These are phyloP conservation scores for Papilio demoleus DNA, from an alignment of 2,888 invertebrate species.

Conservation along the genomic window DNA sequence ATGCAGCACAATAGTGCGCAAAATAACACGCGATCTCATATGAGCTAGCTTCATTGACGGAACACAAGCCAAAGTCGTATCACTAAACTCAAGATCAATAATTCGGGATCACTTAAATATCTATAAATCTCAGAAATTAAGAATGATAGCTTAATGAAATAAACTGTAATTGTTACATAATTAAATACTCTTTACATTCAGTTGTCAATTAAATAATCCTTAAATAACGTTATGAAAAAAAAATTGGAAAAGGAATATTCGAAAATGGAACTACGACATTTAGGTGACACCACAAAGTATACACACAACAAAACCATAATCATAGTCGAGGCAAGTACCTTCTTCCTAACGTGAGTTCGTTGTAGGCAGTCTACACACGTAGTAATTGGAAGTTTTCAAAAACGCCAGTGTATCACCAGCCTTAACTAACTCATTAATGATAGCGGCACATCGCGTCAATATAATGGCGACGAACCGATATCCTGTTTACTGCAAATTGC, in stretches of 20 bases:
- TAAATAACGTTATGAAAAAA: too few species aligned
- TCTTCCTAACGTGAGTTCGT: too few species aligned
- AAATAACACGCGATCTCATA: constrained; percentile 19
- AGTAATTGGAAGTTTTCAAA: neutral
- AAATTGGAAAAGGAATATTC: too few species aligned
- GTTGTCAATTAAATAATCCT: too few species aligned
- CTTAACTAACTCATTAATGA: constrained; percentile 57
- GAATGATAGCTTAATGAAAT: too few species aligned
- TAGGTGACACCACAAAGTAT: too few species aligned
- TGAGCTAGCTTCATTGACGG: constrained; percentile 8
- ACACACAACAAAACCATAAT: neutral
- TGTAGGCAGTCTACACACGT: neutral
- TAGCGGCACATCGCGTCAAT: constrained; percentile 58
- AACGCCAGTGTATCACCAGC: constrained; percentile 17
- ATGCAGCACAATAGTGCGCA: constrained; percentile 32
- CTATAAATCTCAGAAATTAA: too few species aligned
- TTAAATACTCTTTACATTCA: too few species aligned
- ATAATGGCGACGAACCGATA: constrained; percentile 80
- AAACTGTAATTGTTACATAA: too few species aligned
- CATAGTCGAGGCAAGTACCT: neutral
- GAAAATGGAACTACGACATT: too few species aligned
- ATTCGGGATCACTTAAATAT: too few species aligned
- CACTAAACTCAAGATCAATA: too few species aligned
- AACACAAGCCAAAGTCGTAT: constrained; percentile 3
- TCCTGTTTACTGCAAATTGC: constrained; percentile 82